Conservation (phyloP, 30 jellyfish, hydroid and myxozoan species). For the Phacellophora camtschatica region DNA sequence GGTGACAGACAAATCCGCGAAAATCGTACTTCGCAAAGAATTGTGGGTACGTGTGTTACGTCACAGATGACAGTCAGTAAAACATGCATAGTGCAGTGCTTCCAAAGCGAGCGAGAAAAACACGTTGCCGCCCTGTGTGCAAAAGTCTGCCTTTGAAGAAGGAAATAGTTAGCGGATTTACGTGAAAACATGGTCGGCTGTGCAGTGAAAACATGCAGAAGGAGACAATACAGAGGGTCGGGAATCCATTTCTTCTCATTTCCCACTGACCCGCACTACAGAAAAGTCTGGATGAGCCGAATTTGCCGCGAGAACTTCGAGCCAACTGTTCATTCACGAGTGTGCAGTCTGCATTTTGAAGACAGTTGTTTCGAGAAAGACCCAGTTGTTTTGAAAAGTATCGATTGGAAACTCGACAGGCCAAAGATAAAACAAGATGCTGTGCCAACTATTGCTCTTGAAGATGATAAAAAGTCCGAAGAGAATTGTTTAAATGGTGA, state of each 20-base stretch:
- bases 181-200: slow-evolving; percentile 59
- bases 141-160: too few relatives aligned
- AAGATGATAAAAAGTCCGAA: not conserved
- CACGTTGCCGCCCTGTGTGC: too few relatives aligned
- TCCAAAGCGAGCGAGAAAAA: too few relatives aligned
- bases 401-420: slow-evolving; percentile 64
- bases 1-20: too few relatives aligned
- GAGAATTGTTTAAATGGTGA: slow-evolving; percentile 1
- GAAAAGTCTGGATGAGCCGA: slow-evolving; percentile 31
- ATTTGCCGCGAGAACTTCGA: slow-evolving; percentile 25
- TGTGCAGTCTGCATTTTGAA: slow-evolving; percentile 66
- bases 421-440: slow-evolving; percentile 60
- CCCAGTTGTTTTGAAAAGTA: slow-evolving; percentile 67
- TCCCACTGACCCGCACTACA: slow-evolving; percentile 56
- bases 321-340: slow-evolving; percentile 66
- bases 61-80: slow-evolving; percentile 63
- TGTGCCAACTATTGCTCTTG: slow-evolving; percentile 43
- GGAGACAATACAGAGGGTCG: slow-evolving; percentile 56
- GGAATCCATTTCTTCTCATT: slow-evolving; percentile 68
- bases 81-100: too few relatives aligned
- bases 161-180: too few relatives aligned
- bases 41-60: slow-evolving; percentile 45
- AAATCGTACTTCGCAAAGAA: too few relatives aligned
- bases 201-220: slow-evolving; percentile 58
- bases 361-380: slow-evolving; percentile 60